phyloP scores from a whole-genome alignment of 2,888 invertebrate genomes.

The Aspidapion aeneum region DNA sequence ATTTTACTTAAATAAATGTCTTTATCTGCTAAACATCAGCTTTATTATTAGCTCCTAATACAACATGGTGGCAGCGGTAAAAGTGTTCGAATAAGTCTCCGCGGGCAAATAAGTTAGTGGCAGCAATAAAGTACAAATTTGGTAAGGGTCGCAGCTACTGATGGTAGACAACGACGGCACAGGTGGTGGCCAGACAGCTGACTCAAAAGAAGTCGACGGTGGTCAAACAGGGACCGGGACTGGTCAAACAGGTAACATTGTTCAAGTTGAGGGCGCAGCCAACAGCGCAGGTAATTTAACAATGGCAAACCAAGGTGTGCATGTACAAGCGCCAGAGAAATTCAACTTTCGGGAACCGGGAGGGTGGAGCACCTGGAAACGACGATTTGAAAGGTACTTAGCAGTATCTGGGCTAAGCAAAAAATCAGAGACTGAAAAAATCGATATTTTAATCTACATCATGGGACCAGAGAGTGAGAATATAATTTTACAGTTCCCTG shows the following conservation, averaged over 20 bases:
- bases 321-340: too few species aligned
- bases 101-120: not conserved
- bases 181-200: not conserved
- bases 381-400: constrained; percentile 2
- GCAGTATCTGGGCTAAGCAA: not conserved
- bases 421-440: too few species aligned
- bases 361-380: not conserved
- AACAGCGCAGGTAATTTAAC: not conserved
- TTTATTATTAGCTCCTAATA: not conserved
- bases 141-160: not conserved
- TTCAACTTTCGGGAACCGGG: constrained; percentile 1
- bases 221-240: not conserved
- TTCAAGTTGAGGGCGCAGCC: not conserved
- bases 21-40: not conserved
- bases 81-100: not conserved
- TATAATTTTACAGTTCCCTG: too few species aligned
- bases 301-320: not conserved
- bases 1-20: not conserved
- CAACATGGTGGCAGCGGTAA: constrained; percentile 2
- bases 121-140: not conserved
- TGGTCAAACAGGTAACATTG: constrained; percentile 1
- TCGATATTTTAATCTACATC: too few species aligned
- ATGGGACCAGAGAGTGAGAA: constrained; percentile 1
- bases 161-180: not conserved
- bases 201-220: not conserved